Evolutionary conservation across 1,140 invertebrate genomes (phyloP), one percentile per base, ranked within the genome.

Genomic region (Drosophila elegans): DNA sequence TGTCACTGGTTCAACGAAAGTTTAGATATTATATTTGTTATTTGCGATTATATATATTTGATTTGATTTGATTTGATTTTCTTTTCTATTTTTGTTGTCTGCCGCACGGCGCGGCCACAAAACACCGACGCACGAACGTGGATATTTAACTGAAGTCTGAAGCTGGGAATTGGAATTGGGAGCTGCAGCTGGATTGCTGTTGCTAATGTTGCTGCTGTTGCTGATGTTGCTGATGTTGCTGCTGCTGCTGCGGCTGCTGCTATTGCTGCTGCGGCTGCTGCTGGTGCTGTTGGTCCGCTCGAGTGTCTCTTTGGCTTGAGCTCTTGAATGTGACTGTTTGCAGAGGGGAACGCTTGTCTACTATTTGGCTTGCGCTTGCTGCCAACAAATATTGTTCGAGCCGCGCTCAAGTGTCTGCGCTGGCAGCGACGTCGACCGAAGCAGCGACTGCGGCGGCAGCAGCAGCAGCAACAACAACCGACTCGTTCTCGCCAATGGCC

Each of bases 261-360:
- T 62, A 41, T 25, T 72, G 68, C 63, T 63, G 74, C 7, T 51
- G 46, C 12, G 38, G 27, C 12, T 13, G 48, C 27, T 32, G 48
- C 46, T 59, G 67, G 53, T 75, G 80, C 57, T 80, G 84, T 80
- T 89, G 84, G 84, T 88, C 80, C 84, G 91, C 83, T 92, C 83
- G 91, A 90, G 88, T 91, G 91, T 85, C 90, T 92, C 91, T 92
- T 90, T 92, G 86, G 91, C 88, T 90, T 91, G 90, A 91, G 89
- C 91, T 92, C 92, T 91, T 91, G 91, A 92, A 92, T 92, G 91
- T 91, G 92, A 92, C 92, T 92, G 92, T 92, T 92, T 92, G 90
- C 92, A 92, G 91, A 92, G 91, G 91, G 91, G 92, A 92, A 92
- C 81, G 83, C 81, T 89, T 91, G 86, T 91, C 85, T 92, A 92